Base-by-base conservation (phyloP, 2,797 vertebrate species). In the Chaunax sp. region DNA sequence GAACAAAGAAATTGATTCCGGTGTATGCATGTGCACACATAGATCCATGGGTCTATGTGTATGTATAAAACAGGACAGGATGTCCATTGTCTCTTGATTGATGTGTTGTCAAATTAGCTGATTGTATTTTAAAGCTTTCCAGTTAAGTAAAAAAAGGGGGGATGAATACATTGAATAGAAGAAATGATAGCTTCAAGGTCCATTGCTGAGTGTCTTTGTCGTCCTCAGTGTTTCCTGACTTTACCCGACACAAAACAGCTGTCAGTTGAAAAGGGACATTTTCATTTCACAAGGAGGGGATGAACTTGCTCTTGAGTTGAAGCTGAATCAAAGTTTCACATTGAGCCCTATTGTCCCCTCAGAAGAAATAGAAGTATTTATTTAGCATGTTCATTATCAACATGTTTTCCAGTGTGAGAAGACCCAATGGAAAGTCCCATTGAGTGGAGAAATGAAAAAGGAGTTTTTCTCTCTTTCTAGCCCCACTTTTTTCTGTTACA, bases 401-500 rank as follows among this genome's bases (percentile, higher is more conserved):
- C 91, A 90, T 94, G 92, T 94, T 93, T 93, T 94, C 90, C 85
- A 85, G 87, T 87, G 86, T 83, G 87, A 80, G 87, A 75, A 90
- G 87, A 89, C 91, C 90, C 91, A 90, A 90, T 89, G 86, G 89
- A 89, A 90, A 89, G 83, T 89, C 91, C 92, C 77, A 90, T 93
- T 93, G 91, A 94, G 81, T 25, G 77, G 71, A 73, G 80, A 88
- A 91, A 91, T 93, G 54, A 93, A 94, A 94, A 94, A 91, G 85
- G 82, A 83, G 59, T 81, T 80, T 84, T 85, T 86, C 81, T 85
- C 80, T 87, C 88, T 89, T 90, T 92, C 85, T 93, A 72, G 92
- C 87, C 89, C 86, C 85, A 88, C 92, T 94, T 93, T 94, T 94
- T 94, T 94, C 92, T 92, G 93, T 93, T 94, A 94, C 94, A 95